Percentiles rank a stretch among this genome's conserved stretches.
Conservation (phyloP, 2,797 vertebrate genomes). For the Siniperca scherzeri region DNA sequence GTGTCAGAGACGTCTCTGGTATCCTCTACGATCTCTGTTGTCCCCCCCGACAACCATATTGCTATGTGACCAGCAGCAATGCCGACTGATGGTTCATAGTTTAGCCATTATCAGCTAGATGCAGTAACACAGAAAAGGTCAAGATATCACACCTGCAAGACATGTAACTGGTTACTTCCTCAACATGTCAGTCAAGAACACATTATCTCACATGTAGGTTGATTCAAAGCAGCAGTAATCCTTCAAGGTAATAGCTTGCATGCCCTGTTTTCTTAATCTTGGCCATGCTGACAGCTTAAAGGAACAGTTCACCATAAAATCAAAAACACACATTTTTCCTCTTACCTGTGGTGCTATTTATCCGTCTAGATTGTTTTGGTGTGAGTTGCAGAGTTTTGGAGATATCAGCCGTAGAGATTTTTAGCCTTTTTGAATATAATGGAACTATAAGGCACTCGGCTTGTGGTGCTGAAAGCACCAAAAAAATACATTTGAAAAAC, state of each 20-base stretch:
- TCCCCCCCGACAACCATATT: conserved; percentile 57
- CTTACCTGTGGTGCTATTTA: conserved; percentile 6
- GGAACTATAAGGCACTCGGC: too few relatives aligned
- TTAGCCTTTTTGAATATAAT: too few relatives aligned
- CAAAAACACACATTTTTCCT: too few relatives aligned
- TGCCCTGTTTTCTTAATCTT: conserved; percentile 36
- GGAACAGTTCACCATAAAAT: too few relatives aligned
- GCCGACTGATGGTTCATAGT: conserved; percentile 25
- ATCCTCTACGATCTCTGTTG: conserved; percentile 32
- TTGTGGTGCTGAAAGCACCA: too few relatives aligned
- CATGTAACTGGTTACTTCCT: conserved; percentile 18
- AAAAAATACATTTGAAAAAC: too few relatives aligned
- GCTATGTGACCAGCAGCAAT: conserved; percentile 46
- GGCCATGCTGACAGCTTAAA: not conserved
- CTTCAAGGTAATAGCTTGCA: conserved; percentile 21
- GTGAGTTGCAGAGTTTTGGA: too few relatives aligned
- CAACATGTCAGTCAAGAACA: conserved; percentile 15
- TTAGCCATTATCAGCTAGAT: conserved; percentile 39
- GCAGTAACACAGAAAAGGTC: conserved; percentile 45
- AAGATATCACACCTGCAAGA: conserved; percentile 18
- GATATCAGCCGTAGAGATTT: too few relatives aligned
- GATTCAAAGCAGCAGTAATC: conserved; percentile 27
- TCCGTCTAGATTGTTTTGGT: not conserved
- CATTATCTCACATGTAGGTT: not conserved
- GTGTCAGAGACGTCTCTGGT: conserved; percentile 62